These are phyloP conservation scores for Dynastes hyllus DNA, from an alignment of 2,888 invertebrate genomes.

Conservation along the genomic window DNA sequence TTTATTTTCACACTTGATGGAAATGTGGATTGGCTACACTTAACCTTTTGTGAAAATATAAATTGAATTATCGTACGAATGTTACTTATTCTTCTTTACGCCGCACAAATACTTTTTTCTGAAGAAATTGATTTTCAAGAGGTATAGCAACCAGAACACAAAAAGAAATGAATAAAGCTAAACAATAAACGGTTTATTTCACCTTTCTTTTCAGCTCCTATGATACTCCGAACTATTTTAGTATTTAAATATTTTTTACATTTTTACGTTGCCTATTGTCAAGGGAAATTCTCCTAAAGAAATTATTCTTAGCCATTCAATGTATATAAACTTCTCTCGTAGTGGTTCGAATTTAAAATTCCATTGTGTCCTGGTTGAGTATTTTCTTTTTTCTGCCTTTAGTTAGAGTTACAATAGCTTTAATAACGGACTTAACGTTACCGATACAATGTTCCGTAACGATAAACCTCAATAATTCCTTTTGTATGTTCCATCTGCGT, in stretches of 20 bases:
- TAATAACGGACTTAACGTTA: constrained; percentile 20
- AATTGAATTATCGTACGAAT: constrained; percentile 37
- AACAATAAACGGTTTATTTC: too few relatives aligned
- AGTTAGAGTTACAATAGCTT: constrained; percentile 26
- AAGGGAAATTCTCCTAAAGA: neutral
- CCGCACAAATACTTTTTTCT: neutral
- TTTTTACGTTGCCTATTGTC: neutral
- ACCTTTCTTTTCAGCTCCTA: too few relatives aligned
- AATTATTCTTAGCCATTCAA: constrained; percentile 5
- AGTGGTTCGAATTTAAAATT: constrained; percentile 23
- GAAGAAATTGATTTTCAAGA: neutral
- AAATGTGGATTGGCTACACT: constrained; percentile 22
- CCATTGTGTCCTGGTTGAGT: neutral
- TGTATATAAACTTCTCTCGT: constrained; percentile 15
- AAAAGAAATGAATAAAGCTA: neutral
- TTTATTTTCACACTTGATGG: constrained; percentile 42
- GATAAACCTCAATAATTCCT: constrained; percentile 35
- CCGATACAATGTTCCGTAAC: constrained; percentile 24
- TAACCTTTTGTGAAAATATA: constrained; percentile 36
- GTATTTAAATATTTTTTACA: neutral
- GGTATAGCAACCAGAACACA: neutral
- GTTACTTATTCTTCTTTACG: constrained; percentile 1
- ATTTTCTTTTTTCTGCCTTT: constrained; percentile 20
- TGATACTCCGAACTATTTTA: neutral
- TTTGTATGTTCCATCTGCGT: constrained; percentile 21